Evolutionary conservation across 2,113 vertebrate species (phyloP).

Genomic region (Jacana jacana): DNA sequence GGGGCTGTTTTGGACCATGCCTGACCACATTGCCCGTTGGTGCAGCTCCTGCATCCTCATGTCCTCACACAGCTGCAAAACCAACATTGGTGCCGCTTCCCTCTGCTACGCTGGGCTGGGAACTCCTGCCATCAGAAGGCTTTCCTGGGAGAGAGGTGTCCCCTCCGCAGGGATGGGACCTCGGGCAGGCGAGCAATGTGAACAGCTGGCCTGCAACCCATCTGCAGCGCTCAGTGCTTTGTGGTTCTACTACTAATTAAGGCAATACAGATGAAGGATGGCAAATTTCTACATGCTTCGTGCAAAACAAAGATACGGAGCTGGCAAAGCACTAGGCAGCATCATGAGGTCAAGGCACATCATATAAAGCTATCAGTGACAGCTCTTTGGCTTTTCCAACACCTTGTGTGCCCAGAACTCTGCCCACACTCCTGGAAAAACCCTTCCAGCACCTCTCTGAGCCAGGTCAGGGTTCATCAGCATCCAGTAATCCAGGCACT

Average conservation of each 20-base stretch:
- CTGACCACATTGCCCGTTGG: not conserved
- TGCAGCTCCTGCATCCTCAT: not conserved
- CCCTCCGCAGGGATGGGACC: not conserved
- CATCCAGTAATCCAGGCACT: not conserved
- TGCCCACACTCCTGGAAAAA: not conserved
- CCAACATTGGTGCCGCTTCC: not conserved
- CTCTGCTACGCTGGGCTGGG: not conserved
- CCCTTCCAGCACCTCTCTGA: not conserved
- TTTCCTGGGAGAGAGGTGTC: not conserved
- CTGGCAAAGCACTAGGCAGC: not conserved
- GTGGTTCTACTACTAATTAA: not conserved
- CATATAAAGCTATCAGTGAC: not conserved
- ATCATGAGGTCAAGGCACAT: not conserved
- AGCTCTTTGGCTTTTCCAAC: not conserved
- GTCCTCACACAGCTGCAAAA: not conserved
- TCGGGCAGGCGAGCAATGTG: not conserved
- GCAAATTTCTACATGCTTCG: not conserved
- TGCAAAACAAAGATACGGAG: rapidly evolving
- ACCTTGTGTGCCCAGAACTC: not conserved
- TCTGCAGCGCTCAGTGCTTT: rapidly evolving
- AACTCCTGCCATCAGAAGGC: rapidly evolving
- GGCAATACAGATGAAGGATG: not conserved
- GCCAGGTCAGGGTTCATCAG: not conserved
- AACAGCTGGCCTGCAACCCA: not conserved
- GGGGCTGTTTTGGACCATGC: not conserved